phyloP scores from a whole-genome alignment of 2,888 invertebrate genomes.

The Hypomecis punctinalis region DNA sequence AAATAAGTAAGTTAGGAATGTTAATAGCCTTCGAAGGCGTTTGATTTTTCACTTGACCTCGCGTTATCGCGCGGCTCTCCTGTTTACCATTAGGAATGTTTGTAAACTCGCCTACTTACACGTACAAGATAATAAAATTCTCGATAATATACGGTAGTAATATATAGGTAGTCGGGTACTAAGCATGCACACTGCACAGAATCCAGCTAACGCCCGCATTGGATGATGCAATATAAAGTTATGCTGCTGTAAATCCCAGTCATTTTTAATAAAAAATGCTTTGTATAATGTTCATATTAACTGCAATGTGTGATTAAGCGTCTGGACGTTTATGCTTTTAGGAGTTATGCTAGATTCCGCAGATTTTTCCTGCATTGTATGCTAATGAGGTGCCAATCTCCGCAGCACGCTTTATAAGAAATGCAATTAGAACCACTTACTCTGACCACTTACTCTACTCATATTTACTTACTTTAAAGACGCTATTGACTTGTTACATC shows the following conservation, averaged over 20 bases:
- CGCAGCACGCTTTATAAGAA: too few species aligned
- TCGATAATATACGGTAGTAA: constrained; percentile 61
- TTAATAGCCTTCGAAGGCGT: constrained; percentile 63
- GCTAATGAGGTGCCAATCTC: too few species aligned
- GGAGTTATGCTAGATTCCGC: too few species aligned
- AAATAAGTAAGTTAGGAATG: constrained; percentile 67
- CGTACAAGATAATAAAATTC: constrained; percentile 63
- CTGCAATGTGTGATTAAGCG: not conserved
- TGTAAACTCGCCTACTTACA: constrained; percentile 45
- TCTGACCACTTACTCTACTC: too few species aligned
- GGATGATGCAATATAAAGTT: constrained; percentile 56
- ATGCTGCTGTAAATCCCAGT: constrained; percentile 35
- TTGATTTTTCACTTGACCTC: constrained; percentile 67
- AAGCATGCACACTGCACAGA: constrained; percentile 49
- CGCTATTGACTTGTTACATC: too few species aligned
- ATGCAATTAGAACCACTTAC: too few species aligned
- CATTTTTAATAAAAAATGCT: constrained; percentile 42
- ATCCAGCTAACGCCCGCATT: constrained; percentile 55
- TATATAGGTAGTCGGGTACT: constrained; percentile 51
- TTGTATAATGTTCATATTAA: constrained; percentile 42
- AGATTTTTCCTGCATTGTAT: too few species aligned
- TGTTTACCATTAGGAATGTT: constrained; percentile 58
- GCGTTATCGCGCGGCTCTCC: constrained; percentile 52
- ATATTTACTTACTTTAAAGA: too few species aligned
- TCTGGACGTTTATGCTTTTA: too few species aligned